Percentiles rank a stretch among this genome's conserved stretches.
phyloP scores from a whole-genome alignment of 2,113 vertebrate species.

The human (Homo sapiens) region GRCh38 chr5:72136001-72136500 shows the following conservation, averaged over 20 bases:
- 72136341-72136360: neutral
- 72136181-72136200: neutral
- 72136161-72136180: accelerated
- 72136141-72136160: neutral
- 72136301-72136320: neutral
- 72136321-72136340: neutral
- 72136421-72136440: neutral
- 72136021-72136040: neutral
- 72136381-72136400: neutral
- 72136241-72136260: neutral
- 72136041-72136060: neutral
- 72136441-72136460: neutral
- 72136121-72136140: neutral
- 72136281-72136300: neutral
- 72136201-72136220: neutral
- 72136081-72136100: neutral
- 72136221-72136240: neutral
- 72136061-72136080: neutral
- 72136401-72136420: neutral
- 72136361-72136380: neutral
- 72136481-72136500: neutral
- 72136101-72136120: neutral
- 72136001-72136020: neutral
- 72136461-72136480: neutral
- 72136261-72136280: neutral